Conservation (phyloP, 2,888 invertebrate species). For the Xylota sylvarum region DNA sequence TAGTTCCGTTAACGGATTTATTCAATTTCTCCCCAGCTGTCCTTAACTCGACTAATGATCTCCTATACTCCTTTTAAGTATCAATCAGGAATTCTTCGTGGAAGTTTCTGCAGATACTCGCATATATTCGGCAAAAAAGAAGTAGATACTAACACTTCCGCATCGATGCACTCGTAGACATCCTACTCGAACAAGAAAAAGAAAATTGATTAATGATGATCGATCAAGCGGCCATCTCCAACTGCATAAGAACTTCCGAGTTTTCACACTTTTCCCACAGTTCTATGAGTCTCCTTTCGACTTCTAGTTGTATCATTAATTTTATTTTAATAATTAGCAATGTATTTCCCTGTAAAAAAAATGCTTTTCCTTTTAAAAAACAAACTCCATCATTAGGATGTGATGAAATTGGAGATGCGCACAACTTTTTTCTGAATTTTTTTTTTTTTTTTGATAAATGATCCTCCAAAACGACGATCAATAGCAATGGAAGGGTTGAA, state of each 20-base stretch:
- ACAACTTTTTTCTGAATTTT: slow-evolving; percentile 28
- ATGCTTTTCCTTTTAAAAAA: slow-evolving; percentile 20
- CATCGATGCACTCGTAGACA: slow-evolving; percentile 38
- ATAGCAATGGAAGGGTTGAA: slow-evolving; percentile 56
- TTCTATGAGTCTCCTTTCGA: slow-evolving; percentile 21
- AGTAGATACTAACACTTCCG: slow-evolving; percentile 30
- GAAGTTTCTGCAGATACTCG: background rate
- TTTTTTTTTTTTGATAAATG: slow-evolving; percentile 59
- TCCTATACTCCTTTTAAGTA: slow-evolving; percentile 10
- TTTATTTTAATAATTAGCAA: slow-evolving; percentile 68
- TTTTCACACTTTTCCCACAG: slow-evolving; percentile 61
- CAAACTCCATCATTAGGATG: slow-evolving; percentile 58
- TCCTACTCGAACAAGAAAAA: slow-evolving; percentile 41
- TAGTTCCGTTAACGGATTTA: background rate
- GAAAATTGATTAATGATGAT: slow-evolving; percentile 73
- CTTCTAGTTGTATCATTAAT: slow-evolving; percentile 64
- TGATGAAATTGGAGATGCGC: slow-evolving; percentile 70
- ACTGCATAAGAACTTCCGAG: slow-evolving; percentile 1
- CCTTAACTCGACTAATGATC: background rate
- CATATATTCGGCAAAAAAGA: background rate
- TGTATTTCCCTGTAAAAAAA: slow-evolving; percentile 54
- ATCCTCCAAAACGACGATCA: slow-evolving; percentile 39
- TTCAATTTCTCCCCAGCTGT: background rate
- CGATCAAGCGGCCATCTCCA: slow-evolving; percentile 56
- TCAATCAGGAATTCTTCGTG: slow-evolving; percentile 18